phyloP scores from a whole-genome alignment of 2,888 invertebrate species.

The Drosophila planitibia region DNA sequence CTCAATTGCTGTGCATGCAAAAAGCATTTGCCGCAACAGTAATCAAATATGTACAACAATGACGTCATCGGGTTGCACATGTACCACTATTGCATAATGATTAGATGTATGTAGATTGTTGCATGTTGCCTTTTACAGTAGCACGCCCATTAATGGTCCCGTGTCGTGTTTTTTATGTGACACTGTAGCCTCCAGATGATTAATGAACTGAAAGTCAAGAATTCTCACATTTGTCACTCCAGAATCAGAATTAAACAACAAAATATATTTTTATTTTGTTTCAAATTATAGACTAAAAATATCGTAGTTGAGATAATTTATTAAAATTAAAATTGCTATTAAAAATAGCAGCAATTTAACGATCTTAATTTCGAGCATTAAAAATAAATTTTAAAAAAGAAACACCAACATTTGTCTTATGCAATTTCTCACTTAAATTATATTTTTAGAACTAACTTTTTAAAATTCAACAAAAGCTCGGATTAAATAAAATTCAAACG shows the following conservation, averaged over 20 bases:
- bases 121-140: background rate
- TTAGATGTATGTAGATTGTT: background rate
- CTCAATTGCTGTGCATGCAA: constrained; percentile 30
- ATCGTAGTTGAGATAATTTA: background rate
- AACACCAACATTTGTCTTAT: background rate
- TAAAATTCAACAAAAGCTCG: background rate
- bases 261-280: background rate
- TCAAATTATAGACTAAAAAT: background rate
- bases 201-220: background rate
- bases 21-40: constrained; percentile 21
- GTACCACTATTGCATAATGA: constrained; percentile 45
- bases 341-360: background rate
- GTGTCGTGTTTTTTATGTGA: constrained; percentile 1
- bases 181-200: background rate
- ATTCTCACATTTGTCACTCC: background rate
- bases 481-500: background rate
- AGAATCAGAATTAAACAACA: background rate
- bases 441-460: background rate
- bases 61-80: constrained; percentile 54
- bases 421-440: background rate
- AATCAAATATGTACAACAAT: constrained; percentile 49
- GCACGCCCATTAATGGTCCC: constrained; percentile 6
- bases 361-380: background rate
- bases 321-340: too few relatives aligned
- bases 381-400: background rate